Percentiles rank a stretch among this genome's conserved stretches.
Conservation (phyloP, 1,140 invertebrate species). For the Metaphire vulgaris region DNA sequence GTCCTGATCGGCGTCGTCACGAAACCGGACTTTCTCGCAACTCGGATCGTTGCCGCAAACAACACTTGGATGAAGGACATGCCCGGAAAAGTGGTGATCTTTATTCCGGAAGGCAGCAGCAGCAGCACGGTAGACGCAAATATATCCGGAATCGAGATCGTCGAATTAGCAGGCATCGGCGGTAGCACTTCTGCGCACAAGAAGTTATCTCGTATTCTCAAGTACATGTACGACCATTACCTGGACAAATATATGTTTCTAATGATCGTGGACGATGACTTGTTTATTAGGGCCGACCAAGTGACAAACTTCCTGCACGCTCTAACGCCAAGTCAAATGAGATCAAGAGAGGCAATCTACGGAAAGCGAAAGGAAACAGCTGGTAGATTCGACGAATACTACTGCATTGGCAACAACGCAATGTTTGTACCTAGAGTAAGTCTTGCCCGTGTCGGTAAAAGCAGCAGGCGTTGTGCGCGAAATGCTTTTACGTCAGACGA, state of each 20-base stretch:
- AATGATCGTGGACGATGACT: conserved; percentile 92
- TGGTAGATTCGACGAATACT: conserved; percentile 89
- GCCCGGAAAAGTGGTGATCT: conserved; percentile 84
- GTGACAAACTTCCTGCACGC: conserved; percentile 77
- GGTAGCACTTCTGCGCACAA: conserved; percentile 97
- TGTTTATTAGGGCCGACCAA: conserved; percentile 83
- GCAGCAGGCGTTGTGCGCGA: conserved; percentile 67
- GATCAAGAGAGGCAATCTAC: conserved; percentile 58
- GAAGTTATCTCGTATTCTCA: conserved; percentile 95
- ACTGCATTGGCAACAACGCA: conserved; percentile 98
- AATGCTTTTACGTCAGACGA: conserved; percentile 94
- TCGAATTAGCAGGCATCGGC: conserved; percentile 28
- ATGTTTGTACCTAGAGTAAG: conserved; percentile 64
- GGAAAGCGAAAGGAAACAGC: conserved; percentile 85
- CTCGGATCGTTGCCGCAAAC: conserved; percentile 76
- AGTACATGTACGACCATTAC: conserved; percentile 94
- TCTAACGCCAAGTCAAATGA: conserved; percentile 70
- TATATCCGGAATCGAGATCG: conserved; percentile 9
- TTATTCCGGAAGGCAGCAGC: conserved; percentile 75
- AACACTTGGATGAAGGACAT: conserved; percentile 77
- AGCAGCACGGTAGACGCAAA: conserved; percentile 54
- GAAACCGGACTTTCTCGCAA: conserved; percentile 77
- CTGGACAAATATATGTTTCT: conserved; percentile 92
- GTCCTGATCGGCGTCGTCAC: conserved; percentile 91
- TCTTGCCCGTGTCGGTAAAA: conserved; percentile 54